Evolutionary conservation across 2,113 vertebrate species (phyloP).

Genomic region (Ctenomys sociabilis): DNA sequence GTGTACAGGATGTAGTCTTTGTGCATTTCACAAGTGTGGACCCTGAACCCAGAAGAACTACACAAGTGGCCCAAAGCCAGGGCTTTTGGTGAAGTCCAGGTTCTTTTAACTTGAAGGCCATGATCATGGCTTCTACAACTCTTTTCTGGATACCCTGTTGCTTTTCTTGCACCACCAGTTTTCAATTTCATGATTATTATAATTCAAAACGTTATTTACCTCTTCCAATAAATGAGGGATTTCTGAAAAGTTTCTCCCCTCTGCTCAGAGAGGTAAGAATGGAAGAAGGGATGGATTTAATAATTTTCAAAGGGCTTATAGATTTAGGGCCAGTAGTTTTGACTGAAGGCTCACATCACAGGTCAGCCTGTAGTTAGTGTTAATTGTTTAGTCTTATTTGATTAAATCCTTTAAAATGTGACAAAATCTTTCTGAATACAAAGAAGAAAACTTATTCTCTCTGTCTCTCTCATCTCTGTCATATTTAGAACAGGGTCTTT

Average conservation of each 20-base stretch:
- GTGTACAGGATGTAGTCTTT: neutral
- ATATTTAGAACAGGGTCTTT: no score
- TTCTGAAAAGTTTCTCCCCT: neutral
- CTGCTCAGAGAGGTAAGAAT: neutral
- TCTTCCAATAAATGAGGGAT: neutral
- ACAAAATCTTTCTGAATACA: neutral
- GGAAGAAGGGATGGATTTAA: neutral
- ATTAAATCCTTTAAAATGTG: slow-evolving; percentile 4
- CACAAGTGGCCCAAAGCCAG: neutral
- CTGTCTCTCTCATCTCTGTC: no score
- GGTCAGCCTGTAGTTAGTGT: neutral
- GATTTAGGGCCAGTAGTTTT: neutral
- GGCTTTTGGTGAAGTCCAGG: no score
- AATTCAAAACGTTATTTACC: neutral
- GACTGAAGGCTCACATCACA: neutral
- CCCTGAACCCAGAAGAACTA: neutral
- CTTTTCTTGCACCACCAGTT: neutral
- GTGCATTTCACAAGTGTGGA: neutral
- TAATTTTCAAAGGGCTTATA: neutral
- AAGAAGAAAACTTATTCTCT: neutral
- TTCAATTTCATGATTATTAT: no score
- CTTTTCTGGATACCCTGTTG: neutral
- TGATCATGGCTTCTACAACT: no score
- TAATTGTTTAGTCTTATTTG: neutral
- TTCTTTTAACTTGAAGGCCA: neutral